Percentiles rank a stretch among this genome's conserved stretches.
Conservation (phyloP, 2,888 invertebrate genomes). For the Hypercompe scribonia region DNA sequence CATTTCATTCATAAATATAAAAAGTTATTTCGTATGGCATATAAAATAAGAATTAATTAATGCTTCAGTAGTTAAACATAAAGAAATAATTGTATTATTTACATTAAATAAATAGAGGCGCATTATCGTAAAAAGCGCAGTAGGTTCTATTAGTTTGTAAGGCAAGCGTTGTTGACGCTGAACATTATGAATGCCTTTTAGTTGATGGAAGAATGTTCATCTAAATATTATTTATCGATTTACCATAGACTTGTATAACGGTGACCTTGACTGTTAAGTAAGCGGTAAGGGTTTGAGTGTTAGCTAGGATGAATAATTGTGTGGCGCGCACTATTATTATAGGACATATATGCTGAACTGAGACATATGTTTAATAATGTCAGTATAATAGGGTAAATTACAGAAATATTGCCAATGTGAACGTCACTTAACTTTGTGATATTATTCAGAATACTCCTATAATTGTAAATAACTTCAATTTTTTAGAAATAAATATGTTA, state of each 20-base stretch:
- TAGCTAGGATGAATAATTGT: background rate
- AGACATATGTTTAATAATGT: no score
- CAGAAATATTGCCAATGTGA: no score
- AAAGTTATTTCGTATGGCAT: background rate
- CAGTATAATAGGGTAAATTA: no score
- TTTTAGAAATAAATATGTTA: no score
- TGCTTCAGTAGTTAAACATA: background rate
- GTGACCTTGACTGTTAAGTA: background rate
- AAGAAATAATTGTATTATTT: background rate
- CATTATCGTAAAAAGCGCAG: background rate
- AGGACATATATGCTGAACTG: no score
- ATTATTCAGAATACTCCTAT: no score
- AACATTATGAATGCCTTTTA: background rate
- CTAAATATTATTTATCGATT: background rate
- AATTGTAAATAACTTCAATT: no score
- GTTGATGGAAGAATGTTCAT: background rate
- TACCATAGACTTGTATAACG: background rate
- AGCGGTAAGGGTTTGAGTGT: background rate
- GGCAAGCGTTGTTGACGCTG: background rate
- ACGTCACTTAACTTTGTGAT: no score
- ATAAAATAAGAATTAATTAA: background rate
- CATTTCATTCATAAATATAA: background rate
- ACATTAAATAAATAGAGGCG: background rate
- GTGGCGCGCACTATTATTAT: no score
- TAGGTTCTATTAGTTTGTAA: background rate